These are phyloP conservation scores for Epinephelus lanceolatus DNA, from an alignment of 2,113 vertebrate species.

Conservation along the genomic window DNA sequence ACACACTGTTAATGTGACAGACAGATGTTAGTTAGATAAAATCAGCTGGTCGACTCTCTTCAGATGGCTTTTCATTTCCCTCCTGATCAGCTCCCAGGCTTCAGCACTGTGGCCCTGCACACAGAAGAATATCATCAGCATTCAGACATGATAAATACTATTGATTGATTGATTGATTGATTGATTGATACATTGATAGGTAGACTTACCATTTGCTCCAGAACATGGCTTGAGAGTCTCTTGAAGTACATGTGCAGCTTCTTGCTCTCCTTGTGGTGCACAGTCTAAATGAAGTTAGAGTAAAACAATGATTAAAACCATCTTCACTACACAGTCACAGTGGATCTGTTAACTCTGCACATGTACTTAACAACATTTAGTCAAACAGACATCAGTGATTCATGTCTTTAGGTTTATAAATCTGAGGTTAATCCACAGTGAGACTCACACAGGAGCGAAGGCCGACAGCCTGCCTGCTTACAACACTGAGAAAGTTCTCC, in stretches of 20 bases:
- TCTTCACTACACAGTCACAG: too few species aligned
- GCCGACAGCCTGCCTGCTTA: constrained; percentile 52
- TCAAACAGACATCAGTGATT: too few species aligned
- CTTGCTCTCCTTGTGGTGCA: constrained; percentile 48
- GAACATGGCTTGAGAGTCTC: constrained; percentile 54
- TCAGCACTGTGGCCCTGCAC: constrained; percentile 64
- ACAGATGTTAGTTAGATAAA: not conserved
- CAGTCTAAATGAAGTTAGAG: too few species aligned
- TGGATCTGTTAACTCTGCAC: too few species aligned
- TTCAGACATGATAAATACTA: too few species aligned
- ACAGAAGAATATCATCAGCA: not conserved
- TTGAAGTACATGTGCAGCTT: constrained; percentile 71
- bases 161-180: not conserved
- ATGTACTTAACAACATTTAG: too few species aligned
- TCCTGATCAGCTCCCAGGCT: constrained; percentile 78
- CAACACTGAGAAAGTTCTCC: constrained; percentile 61
- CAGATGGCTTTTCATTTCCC: constrained; percentile 46
- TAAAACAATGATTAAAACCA: too few species aligned
- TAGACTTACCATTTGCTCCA: constrained; percentile 42
- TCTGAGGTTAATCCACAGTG: too few species aligned
- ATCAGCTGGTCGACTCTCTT: too few species aligned
- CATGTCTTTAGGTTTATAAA: too few species aligned
- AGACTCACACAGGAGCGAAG: constrained; percentile 75
- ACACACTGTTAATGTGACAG: too few species aligned
- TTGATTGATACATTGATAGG: not conserved